Conservation (phyloP, 2,797 vertebrate species). For the Chelon auratus region DNA sequence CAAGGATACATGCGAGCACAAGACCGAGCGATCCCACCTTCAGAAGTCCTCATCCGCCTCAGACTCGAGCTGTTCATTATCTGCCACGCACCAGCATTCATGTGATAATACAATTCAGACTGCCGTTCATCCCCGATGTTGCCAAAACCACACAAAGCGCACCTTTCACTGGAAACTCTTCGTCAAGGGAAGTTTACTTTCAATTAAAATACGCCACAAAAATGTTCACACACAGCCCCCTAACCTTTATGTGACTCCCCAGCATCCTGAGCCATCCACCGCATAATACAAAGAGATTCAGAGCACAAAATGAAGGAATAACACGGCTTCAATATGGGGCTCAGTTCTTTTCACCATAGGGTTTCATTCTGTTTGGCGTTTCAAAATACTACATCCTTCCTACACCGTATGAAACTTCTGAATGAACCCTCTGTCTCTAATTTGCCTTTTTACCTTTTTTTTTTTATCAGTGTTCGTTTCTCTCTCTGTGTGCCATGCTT, state of each 20-base stretch:
- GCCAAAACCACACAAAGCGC: slow-evolving; percentile 34
- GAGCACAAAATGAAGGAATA: slow-evolving; percentile 68
- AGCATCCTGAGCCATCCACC: slow-evolving; percentile 49
- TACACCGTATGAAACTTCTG: slow-evolving; percentile 45
- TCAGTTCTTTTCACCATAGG: slow-evolving; percentile 60
- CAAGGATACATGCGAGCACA: background rate
- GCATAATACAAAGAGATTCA: slow-evolving; percentile 56
- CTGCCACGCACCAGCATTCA: background rate
- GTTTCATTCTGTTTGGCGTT: slow-evolving; percentile 40
- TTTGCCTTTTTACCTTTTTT: slow-evolving; percentile 48
- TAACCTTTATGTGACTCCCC: slow-evolving; percentile 62
- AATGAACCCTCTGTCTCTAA: slow-evolving; percentile 67
- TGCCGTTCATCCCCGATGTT: slow-evolving; percentile 1
- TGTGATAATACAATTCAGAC: slow-evolving; percentile 12
- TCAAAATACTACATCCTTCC: slow-evolving; percentile 55
- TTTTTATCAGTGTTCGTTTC: slow-evolving; percentile 51
- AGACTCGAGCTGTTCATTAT: slow-evolving; percentile 8
- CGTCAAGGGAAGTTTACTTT: slow-evolving; percentile 68
- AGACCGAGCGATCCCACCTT: background rate
- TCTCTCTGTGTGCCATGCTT: background rate
- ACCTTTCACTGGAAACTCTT: slow-evolving; percentile 61
- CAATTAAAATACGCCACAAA: slow-evolving; percentile 58
- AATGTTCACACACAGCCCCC: slow-evolving; percentile 30
- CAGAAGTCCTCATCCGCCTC: background rate
- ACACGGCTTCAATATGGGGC: slow-evolving; percentile 69